Conservation (phyloP, 2,888 invertebrate genomes). For the Drosophila maculinotata region DNA sequence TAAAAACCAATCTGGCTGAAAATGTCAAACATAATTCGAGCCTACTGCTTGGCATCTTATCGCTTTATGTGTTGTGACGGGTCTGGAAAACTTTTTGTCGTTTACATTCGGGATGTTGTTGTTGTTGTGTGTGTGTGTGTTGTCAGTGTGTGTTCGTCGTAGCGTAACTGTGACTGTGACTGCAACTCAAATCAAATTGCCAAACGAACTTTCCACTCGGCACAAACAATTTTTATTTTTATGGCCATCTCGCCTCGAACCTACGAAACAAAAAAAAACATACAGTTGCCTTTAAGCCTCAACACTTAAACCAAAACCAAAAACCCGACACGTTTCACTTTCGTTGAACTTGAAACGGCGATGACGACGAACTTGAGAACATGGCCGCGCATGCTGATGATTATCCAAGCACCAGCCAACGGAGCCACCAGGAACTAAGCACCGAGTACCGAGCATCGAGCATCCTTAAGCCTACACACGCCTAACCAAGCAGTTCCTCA, state of each 20-base stretch:
- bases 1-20: constrained; percentile 77
- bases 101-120: constrained; percentile 17
- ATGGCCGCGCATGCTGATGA: constrained; percentile 78
- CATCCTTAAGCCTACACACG: constrained; percentile 48
- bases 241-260: constrained; percentile 34
- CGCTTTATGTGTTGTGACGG: constrained; percentile 66
- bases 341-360: constrained; percentile 68
- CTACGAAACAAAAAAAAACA: background rate
- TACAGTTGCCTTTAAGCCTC: constrained; percentile 31
- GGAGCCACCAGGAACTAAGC: constrained; percentile 1
- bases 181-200: constrained; percentile 64
- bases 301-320: constrained; percentile 21
- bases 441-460: constrained; percentile 10
- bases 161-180: constrained; percentile 47
- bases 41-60: constrained; percentile 59
- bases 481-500: constrained; percentile 1
- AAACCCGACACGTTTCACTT: constrained; percentile 63
- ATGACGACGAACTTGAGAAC: constrained; percentile 55
- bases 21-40: constrained; percentile 65
- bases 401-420: constrained; percentile 49
- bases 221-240: constrained; percentile 75
- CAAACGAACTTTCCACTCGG: constrained; percentile 62
- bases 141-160: constrained; percentile 22
- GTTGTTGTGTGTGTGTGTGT: constrained; percentile 12
- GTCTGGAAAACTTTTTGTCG: constrained; percentile 56